Conservation (phyloP, 2,113 vertebrate genomes). For the Sceloporus undulatus region DNA sequence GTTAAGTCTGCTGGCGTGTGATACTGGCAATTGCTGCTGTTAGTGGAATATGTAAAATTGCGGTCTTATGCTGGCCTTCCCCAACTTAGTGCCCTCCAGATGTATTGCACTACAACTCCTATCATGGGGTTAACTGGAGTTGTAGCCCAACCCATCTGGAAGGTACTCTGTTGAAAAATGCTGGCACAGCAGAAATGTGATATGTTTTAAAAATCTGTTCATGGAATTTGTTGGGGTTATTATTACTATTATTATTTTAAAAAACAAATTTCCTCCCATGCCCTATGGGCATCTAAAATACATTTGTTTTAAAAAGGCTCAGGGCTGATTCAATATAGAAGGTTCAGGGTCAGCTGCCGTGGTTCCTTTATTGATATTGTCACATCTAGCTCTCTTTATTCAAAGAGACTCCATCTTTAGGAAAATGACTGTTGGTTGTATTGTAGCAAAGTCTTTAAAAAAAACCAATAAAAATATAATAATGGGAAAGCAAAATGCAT, state of each 20-base stretch:
- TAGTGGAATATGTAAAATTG: no score
- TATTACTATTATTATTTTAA: not conserved
- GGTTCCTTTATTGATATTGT: not conserved
- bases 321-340: not conserved
- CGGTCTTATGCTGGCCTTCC: not conserved
- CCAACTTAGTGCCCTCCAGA: not conserved
- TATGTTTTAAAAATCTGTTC: not conserved
- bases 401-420: not conserved
- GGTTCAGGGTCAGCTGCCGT: not conserved
- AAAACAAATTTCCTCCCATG: not conserved
- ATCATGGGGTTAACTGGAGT: not conserved
- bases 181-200: not conserved
- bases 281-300: not conserved
- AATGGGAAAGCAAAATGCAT: slow-evolving; percentile 34
- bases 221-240: not conserved
- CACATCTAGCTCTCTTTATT: not conserved
- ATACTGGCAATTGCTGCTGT: not conserved
- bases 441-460: not conserved
- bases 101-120: not conserved
- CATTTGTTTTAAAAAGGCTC: not conserved
- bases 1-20: no score
- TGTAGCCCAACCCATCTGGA: not conserved
- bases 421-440: not conserved
- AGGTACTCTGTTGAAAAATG: not conserved
- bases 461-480: slow-evolving; percentile 40